A percentile compares a stretch with the other conserved stretches of the same genome.
These are phyloP conservation scores for Seira ritae DNA, from an alignment of 2,888 invertebrate genomes.

Conservation along the genomic window DNA sequence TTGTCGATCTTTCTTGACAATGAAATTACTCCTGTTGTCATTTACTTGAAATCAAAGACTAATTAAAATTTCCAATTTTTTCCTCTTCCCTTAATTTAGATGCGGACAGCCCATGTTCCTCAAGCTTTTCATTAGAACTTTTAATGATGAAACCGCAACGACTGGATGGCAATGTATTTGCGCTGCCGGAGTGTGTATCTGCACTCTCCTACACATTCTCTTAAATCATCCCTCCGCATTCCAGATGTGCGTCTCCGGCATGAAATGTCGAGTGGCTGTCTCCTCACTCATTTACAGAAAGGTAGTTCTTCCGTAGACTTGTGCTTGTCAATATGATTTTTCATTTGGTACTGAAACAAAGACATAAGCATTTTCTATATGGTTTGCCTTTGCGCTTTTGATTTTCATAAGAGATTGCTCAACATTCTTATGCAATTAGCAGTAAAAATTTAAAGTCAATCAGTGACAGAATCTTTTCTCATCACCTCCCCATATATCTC, in stretches of 20 bases:
- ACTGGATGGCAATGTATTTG: slow-evolving; percentile 76
- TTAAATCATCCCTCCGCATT: slow-evolving; percentile 93
- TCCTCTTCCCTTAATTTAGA: slow-evolving; percentile 54
- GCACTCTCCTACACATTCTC: slow-evolving; percentile 83
- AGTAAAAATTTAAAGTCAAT: too few relatives aligned
- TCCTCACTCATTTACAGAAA: slow-evolving; percentile 91
- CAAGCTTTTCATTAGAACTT: slow-evolving; percentile 82
- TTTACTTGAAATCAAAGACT: neutral
- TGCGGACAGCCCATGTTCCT: slow-evolving; percentile 81
- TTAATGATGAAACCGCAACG: slow-evolving; percentile 74
- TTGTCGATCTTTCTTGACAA: too few relatives aligned
- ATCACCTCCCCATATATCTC: too few relatives aligned
- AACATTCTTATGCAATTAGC: too few relatives aligned
- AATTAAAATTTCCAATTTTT: neutral
- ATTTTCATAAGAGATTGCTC: neutral
- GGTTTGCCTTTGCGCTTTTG: neutral
- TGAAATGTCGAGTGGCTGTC: slow-evolving; percentile 88
- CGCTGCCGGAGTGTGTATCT: slow-evolving; percentile 68
- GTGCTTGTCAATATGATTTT: neutral
- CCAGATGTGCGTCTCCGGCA: slow-evolving; percentile 87
- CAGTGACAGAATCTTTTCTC: too few relatives aligned
- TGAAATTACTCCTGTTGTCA: too few relatives aligned
- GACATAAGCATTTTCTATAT: neutral
- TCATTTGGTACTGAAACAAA: neutral
- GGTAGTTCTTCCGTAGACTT: slow-evolving; percentile 76